These are phyloP conservation scores for Gallinago nigripennis DNA, from an alignment of 2,797 vertebrate genomes.

Conservation along the genomic window DNA sequence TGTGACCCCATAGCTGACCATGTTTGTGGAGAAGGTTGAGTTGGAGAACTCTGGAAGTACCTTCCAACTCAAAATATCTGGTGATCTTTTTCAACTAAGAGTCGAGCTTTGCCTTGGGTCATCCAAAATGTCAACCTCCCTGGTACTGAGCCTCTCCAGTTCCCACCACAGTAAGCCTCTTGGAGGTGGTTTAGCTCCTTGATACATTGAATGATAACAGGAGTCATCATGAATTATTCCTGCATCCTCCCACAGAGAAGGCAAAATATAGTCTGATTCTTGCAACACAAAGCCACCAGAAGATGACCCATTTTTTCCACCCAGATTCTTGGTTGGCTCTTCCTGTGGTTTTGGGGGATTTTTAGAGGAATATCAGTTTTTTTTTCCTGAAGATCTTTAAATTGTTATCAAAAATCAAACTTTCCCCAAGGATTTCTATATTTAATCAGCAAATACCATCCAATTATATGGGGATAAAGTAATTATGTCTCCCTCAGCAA, in stretches of 20 bases:
- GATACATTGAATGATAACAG: accelerated
- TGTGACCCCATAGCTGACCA: not conserved
- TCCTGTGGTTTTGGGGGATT: accelerated
- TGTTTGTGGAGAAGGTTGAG: not conserved
- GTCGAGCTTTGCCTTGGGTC: not conserved
- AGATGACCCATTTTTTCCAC: accelerated
- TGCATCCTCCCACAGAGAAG: not conserved
- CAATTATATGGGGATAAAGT: not conserved
- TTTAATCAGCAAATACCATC: constrained; percentile 16
- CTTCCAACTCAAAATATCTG: not conserved
- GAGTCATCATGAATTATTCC: not conserved
- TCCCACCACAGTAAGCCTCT: not conserved
- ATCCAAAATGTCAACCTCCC: not conserved
- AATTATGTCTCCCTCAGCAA: constrained; percentile 27
- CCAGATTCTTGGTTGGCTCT: not conserved
- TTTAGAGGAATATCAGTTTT: not conserved
- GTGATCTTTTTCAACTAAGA: no score
- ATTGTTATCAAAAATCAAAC: not conserved
- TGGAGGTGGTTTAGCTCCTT: not conserved
- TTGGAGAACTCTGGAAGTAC: not conserved
- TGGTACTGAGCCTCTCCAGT: not conserved
- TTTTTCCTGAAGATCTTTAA: not conserved
- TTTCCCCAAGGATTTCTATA: not conserved
- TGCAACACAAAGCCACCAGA: not conserved
- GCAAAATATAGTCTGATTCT: not conserved